Base-by-base conservation (phyloP, 2,888 invertebrate genomes). In the Kuschelorhynchus macadamiae region DNA sequence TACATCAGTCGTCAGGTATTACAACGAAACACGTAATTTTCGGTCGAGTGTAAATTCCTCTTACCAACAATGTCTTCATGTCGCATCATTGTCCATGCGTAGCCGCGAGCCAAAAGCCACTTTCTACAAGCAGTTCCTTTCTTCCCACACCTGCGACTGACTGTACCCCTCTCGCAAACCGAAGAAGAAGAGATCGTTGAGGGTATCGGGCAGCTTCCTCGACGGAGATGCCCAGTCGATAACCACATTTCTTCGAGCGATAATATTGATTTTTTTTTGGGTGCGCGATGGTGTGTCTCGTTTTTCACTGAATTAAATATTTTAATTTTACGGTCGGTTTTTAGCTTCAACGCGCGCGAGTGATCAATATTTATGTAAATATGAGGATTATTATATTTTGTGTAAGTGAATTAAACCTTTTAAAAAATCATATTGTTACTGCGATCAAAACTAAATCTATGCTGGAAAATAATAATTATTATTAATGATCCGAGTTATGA, bases 301-400 rank as follows among this genome's bases (percentile, higher is more conserved):
- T 16, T 21, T 49, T 49, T 49, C 25, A 49, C 12, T 49, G 18
- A 46, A 41, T 41, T 18, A 33, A 18, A 7, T 16, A 44, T 18
- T 18, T 44, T 5, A 25, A 25, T 25, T 7, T 3, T 7, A n/a
- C 4, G 25, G 25, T 25, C 25, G 25, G 7, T 25, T 5, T 7
- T 25, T n/a, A 30, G 9, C 25, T 36, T 16, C 20, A 36, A 17
- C 4, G 20, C 44, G 46, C 46, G 47, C 21, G 46, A 33, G 57
- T 46, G 55, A 1, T 0, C 21, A 16, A 41, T 47, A 49, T 46
- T 21, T 20, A 33, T 41, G 44, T 47, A 56, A 71, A 62, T 39
- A 74, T 74, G 73, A 74, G 72, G 70, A 74, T 71, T 73, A 70
- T 71, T 47, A 56, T 32, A 36, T 49, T 70, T 69, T 69, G 67